These are phyloP conservation scores for Romanogobio albipinnatus DNA, from an alignment of 2,113 vertebrate species.

Conservation along the genomic window DNA sequence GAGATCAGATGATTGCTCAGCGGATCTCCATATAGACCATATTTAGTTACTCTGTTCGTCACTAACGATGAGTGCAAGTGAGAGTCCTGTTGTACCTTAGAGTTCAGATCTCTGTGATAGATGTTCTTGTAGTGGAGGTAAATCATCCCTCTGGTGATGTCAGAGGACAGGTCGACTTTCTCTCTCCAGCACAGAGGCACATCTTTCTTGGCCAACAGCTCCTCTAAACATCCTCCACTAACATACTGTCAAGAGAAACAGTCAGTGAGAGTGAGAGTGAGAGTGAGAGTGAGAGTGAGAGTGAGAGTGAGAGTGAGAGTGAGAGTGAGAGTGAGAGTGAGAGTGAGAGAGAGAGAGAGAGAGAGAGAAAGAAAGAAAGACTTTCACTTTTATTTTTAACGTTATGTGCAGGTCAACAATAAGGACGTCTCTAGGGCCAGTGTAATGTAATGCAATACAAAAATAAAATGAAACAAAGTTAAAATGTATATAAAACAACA, in stretches of 20 bases:
- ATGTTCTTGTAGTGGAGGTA: constrained; percentile 90
- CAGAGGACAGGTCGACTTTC: constrained; percentile 84
- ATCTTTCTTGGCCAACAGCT: constrained; percentile 83
- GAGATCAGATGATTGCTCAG: neutral
- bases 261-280: no score
- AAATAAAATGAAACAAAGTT: neutral
- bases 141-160: constrained; percentile 88
- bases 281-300: no score
- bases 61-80: neutral
- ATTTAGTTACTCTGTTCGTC: neutral
- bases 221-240: constrained; percentile 86
- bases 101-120: constrained; percentile 90
- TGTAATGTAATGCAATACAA: neutral
- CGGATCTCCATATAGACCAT: neutral
- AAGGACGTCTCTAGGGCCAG: neutral
- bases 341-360: no score
- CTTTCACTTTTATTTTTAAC: neutral
- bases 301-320: no score
- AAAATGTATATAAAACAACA: neutral
- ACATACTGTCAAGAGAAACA: constrained; percentile 75
- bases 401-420: neutral
- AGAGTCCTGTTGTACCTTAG: constrained; percentile 74
- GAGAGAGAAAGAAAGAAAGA: neutral
- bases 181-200: constrained; percentile 81
- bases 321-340: no score